These are phyloP conservation scores for Siphamia tubifer DNA, from an alignment of 2,113 vertebrate genomes.

Conservation along the genomic window DNA sequence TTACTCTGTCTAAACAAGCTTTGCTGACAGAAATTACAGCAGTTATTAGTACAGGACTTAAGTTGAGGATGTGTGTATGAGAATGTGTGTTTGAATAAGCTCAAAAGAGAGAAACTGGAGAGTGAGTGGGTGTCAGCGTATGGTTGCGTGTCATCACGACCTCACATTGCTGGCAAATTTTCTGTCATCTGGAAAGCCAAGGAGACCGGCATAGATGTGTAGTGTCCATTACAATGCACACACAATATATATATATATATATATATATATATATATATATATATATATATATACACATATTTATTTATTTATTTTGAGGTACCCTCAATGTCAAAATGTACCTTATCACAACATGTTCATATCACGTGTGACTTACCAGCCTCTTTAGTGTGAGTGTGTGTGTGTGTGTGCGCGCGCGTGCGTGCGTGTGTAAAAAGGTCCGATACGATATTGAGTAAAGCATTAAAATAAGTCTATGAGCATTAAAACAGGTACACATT, in stretches of 20 bases:
- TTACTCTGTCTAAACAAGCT: slow-evolving; percentile 27
- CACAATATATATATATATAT: no score
- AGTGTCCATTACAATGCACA: not conserved
- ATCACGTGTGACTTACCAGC: not conserved
- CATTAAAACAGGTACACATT: not conserved
- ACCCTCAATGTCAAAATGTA: not conserved
- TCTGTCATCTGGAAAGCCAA: not conserved
- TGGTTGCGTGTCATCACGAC: slow-evolving; percentile 11
- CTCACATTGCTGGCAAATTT: slow-evolving; percentile 12
- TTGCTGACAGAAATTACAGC: slow-evolving; percentile 33
- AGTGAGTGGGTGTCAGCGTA: slow-evolving; percentile 12
- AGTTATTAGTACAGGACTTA: slow-evolving; percentile 33
- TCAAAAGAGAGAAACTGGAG: not conserved
- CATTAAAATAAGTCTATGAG: not conserved
- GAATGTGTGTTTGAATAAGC: not conserved
- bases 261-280: no score
- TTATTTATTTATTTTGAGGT: no score
- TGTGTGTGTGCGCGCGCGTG: no score
- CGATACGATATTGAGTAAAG: not conserved
- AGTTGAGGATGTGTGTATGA: not conserved
- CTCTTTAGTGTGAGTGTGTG: not conserved
- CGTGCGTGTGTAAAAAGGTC: slow-evolving; percentile 15
- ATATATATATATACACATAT: no score
- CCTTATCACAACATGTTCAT: not conserved
- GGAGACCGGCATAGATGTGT: not conserved